Evolutionary conservation across 2,113 vertebrate genomes (phyloP), one percentile per base, ranked within the genome.

Genomic region (Seriola rivoliana): DNA sequence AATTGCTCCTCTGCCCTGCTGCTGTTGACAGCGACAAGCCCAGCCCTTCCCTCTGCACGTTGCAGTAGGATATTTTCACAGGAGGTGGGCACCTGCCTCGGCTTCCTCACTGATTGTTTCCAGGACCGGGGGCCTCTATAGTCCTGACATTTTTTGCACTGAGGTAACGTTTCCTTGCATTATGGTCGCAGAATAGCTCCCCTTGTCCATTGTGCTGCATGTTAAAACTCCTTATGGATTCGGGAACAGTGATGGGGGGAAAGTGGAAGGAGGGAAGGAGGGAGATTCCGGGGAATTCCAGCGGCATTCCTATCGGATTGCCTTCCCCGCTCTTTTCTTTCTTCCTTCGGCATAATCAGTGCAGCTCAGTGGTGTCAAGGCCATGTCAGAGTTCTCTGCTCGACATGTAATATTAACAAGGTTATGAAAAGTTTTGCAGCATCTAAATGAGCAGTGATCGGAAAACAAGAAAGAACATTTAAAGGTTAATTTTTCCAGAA

Each of bases 121-220:
- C 85, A 84, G 82, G 62, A 78, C 71, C n/a, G 68, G 86, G 84
- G 90, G 87, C 82, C 90, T 88, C 85, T 59, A 6, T 70, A 12
- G 65, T 85, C 77, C 75, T 81, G 87, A 90, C 88, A 84, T 93
- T 85, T 91, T 87, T 89, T 87, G 68, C 85, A 59, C 60, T 86
- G 88, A 90, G 91, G 87, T 91, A 92, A 93, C 80, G 52, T 90
- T 94, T 94, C 92, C 93, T 93, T 89, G 88, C 89, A 93, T 92
- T 94, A 93, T 93, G 79, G 88, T 86, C 71, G 58, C 82, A 91
- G 89, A 93, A 92, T 88, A 91, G 87, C 85, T 84, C 78, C 72
- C 71, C 78, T 89, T 85, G 87, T 87, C 89, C 75, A 92, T 91
- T 94, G 90, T 93, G 66, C 85, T 25, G 75, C 60, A 79, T 13